phyloP scores from a whole-genome alignment of 37 sponge, comb jelly and placozoan genomes.

The Cliona cf. orientalis region DNA sequence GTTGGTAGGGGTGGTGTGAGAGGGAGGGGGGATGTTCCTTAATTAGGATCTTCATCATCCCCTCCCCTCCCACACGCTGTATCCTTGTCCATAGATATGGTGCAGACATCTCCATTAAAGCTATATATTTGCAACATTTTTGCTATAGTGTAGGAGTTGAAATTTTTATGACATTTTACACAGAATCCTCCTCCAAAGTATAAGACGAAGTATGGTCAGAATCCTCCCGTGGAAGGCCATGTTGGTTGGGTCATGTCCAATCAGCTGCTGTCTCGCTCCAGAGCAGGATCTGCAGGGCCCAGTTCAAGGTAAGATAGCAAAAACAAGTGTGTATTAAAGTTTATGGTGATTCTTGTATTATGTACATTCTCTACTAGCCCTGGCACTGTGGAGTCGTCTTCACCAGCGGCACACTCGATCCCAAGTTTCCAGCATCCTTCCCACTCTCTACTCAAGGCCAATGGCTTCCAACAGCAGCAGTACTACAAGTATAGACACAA shows the following conservation, averaged over 20 bases:
- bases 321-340: not conserved
- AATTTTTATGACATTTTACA: not conserved
- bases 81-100: conserved; percentile 1
- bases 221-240: conserved; percentile 95
- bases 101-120: conserved; percentile 10
- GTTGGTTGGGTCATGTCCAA: conserved; percentile 96
- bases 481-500: conserved; percentile 92
- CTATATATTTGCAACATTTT: no score
- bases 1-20: conserved; percentile 10
- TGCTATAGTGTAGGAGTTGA: not conserved
- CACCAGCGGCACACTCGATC: conserved; percentile 84
- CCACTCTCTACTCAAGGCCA: conserved; percentile 95
- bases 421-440: conserved; percentile 99
- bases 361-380: conserved; percentile 5
- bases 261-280: no score
- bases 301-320: conserved; percentile 10
- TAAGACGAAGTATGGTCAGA: conserved; percentile 95
- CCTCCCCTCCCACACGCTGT: not conserved
- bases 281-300: conserved; percentile 3
- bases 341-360: not conserved
- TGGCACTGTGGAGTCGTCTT: conserved; percentile 46
- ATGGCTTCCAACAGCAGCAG: conserved; percentile 95
- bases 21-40: conserved; percentile 9
- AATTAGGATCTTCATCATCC: no score
- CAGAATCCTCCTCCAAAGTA: conserved; percentile 71